Base-by-base conservation (phyloP, 2,797 vertebrate species). In the Microchirus variegatus region DNA sequence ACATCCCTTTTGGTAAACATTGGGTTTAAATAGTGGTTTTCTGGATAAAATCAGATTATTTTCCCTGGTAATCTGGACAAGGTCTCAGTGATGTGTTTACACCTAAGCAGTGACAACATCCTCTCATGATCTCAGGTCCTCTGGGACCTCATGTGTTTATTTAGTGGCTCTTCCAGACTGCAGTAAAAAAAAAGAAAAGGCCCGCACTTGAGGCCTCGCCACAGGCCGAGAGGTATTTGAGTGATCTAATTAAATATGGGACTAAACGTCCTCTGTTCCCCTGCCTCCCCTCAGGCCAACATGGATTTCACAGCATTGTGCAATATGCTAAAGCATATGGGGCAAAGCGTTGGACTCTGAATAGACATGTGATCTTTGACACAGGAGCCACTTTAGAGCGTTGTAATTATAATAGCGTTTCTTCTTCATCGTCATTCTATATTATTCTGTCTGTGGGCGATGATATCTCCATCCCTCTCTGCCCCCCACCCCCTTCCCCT, bases 221-320 rank as follows among this genome's bases (percentile, higher is more conserved):
- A 89, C 84, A 90, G 92, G 94, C 92, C 7, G 42, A 82, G 80
- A 85, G 89, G 90, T 89, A 93, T 95, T 91, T 91, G 91, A 93
- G 92, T 95, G 94, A 93, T 95, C 92, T 96, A 96, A 98, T 98
- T 98, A 96, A 97, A 96, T 96, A 73, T 50, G 66, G 67, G 66
- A 59, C 70, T 75, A 77, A 72, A 79, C 5, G 70, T 76, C 84
- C 79, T 66, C 72, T 78, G 74, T 77, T 74, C 68, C 68, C 69
- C 48, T 53, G 66, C 65, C 15, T 73, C 47, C 85, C 86, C 87
- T 84, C 65, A 78, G 88, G 87, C 83, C 73, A 54, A 74, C 82
- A 85, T 65, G 81, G 55, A 80, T 81, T 72, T 77, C 81, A 74
- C 85, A 76, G 82, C 87, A 85, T 90, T 78, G 77, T 78, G 75